These are phyloP conservation scores for Lethocerus indicus DNA, from an alignment of 1,140 invertebrate species.

Conservation along the genomic window DNA sequence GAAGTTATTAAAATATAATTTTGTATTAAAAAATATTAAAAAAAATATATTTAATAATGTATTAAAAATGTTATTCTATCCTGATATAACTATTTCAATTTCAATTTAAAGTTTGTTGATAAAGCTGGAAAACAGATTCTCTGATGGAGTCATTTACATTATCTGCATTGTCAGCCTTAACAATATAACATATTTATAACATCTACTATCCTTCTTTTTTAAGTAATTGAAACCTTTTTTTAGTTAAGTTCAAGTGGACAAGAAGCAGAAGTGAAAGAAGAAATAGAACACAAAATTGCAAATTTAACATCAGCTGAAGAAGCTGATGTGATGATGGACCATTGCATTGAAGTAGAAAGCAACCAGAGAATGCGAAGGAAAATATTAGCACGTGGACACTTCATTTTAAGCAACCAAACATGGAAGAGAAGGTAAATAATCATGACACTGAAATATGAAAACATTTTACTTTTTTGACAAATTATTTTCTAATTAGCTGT, in stretches of 20 bases:
- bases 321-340: slow-evolving; percentile 73
- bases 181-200: too few species aligned
- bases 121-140: too few species aligned
- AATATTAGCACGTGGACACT: slow-evolving; percentile 77
- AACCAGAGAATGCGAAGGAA: slow-evolving; percentile 79
- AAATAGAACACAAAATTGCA: slow-evolving; percentile 15
- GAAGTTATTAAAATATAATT: too few species aligned
- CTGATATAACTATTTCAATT: too few species aligned
- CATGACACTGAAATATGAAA: background rate
- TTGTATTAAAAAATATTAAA: too few species aligned
- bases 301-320: slow-evolving; percentile 32
- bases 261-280: slow-evolving; percentile 24
- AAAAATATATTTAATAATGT: too few species aligned
- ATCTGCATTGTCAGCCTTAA: background rate
- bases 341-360: slow-evolving; percentile 80
- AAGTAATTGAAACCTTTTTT: slow-evolving; percentile 6
- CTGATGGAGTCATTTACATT: slow-evolving; percentile 3
- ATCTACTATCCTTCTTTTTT: too few species aligned
- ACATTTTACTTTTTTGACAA: background rate
- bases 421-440: slow-evolving; percentile 43
- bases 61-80: too few species aligned
- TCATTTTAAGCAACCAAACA: slow-evolving; percentile 55
- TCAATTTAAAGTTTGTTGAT: too few species aligned
- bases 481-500: background rate
- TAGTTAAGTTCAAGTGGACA: slow-evolving; percentile 31